Percentiles rank a stretch among this genome's conserved stretches.
phyloP scores from a whole-genome alignment of 2,888 invertebrate genomes.

The Myopa testacea region DNA sequence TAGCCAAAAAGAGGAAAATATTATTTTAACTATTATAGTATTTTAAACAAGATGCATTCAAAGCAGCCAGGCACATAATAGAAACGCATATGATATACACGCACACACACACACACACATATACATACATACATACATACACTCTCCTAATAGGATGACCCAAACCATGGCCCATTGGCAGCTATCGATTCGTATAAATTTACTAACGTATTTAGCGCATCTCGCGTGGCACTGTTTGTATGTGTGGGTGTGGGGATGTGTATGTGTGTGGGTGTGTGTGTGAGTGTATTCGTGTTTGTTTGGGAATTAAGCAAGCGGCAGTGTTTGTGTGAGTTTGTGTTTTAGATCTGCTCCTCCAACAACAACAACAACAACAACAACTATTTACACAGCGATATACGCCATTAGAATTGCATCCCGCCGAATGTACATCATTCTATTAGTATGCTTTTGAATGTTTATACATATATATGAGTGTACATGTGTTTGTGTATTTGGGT shows the following conservation, averaged over 20 bases:
- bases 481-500: constrained; percentile 26
- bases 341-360: not conserved
- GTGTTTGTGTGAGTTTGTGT: constrained; percentile 15
- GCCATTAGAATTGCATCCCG: not conserved
- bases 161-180: constrained; percentile 52
- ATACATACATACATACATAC: constrained; percentile 15
- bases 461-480: constrained; percentile 10
- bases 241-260: constrained; percentile 14
- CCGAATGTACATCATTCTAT: too few relatives aligned
- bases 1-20: constrained; percentile 41
- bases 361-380: constrained; percentile 26
- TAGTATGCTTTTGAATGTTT: not conserved
- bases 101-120: constrained; percentile 36
- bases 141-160: constrained; percentile 13
- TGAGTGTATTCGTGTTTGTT: not conserved
- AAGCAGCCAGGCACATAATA: too few relatives aligned
- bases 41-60: constrained; percentile 21
- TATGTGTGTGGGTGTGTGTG: constrained; percentile 16
- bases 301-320: too few relatives aligned
- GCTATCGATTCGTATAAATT: constrained; percentile 57
- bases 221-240: not conserved
- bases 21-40: constrained; percentile 41
- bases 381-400: constrained; percentile 14
- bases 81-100: not conserved
- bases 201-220: constrained; percentile 51